Conservation (phyloP, 1,140 invertebrate genomes). For the Pollicipes pollicipes region DNA sequence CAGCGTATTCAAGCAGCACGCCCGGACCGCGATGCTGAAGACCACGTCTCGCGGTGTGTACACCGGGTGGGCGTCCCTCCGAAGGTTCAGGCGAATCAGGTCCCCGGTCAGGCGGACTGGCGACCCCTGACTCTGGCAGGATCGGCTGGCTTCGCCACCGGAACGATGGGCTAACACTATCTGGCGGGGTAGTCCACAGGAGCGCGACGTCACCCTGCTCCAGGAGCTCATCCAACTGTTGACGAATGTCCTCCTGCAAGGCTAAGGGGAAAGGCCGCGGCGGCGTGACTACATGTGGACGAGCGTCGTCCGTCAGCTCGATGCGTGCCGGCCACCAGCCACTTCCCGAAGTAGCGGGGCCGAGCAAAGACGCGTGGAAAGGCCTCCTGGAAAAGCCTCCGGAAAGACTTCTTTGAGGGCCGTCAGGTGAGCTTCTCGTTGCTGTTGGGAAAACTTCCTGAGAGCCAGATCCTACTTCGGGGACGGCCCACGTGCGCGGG, state of each 20-base stretch:
- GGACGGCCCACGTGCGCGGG: too few relatives aligned
- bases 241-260: neutral
- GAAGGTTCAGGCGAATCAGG: conserved; percentile 8
- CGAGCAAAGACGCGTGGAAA: too few relatives aligned
- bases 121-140: neutral
- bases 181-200: conserved; percentile 18
- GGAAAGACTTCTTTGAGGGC: too few relatives aligned
- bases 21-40: neutral
- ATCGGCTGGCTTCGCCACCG: conserved; percentile 16
- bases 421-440: too few relatives aligned
- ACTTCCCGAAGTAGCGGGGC: too few relatives aligned
- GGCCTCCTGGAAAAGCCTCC: too few relatives aligned
- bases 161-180: conserved; percentile 20
- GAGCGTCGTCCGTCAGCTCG: too few relatives aligned
- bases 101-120: conserved; percentile 9
- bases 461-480: too few relatives aligned
- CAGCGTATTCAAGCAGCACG: neutral
- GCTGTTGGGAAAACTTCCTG: too few relatives aligned
- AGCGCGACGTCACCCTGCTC: conserved; percentile 16
- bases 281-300: too few relatives aligned
- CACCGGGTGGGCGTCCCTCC: neutral
- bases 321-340: too few relatives aligned
- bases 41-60: neutral
- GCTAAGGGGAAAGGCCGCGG: neutral
- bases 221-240: conserved; percentile 5